These are phyloP conservation scores for Cottoperca gobio DNA, from an alignment of 2,797 vertebrate species.

Conservation along the genomic window DNA sequence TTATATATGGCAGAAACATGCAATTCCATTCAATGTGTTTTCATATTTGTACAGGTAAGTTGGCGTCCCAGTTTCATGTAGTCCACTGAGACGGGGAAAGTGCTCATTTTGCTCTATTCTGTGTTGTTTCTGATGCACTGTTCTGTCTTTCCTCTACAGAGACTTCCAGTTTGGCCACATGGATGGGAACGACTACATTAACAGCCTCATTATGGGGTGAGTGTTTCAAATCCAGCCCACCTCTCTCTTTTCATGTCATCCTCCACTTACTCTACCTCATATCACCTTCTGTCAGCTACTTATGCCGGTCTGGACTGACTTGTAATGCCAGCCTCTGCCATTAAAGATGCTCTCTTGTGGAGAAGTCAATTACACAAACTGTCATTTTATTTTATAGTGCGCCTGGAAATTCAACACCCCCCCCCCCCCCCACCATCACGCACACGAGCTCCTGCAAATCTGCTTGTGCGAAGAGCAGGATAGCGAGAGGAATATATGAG, in stretches of 20 bases:
- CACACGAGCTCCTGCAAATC: constrained; percentile 21
- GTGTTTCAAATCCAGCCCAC: constrained; percentile 70
- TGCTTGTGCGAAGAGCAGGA: neutral
- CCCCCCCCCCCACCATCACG: neutral
- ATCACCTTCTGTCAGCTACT: constrained; percentile 63
- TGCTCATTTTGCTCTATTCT: neutral
- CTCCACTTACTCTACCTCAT: constrained; percentile 42
- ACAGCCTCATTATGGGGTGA: constrained; percentile 98
- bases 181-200: constrained; percentile 98
- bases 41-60: constrained; percentile 29
- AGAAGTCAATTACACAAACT: constrained; percentile 73
- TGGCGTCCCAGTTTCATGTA: constrained; percentile 26
- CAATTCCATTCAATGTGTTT: constrained; percentile 27
- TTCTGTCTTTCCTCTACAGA: constrained; percentile 63
- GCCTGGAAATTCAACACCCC: constrained; percentile 38
- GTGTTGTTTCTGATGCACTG: constrained; percentile 20
- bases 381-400: constrained; percentile 56
- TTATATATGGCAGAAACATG: constrained; percentile 27
- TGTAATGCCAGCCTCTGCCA: constrained; percentile 59
- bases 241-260: constrained; percentile 35
- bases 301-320: constrained; percentile 47
- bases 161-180: constrained; percentile 98
- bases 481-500: constrained; percentile 9
- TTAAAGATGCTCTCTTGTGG: constrained; percentile 66
- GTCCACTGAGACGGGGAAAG: constrained; percentile 14